phyloP scores from a whole-genome alignment of 53 echinoderm and acorn worm genomes.

The Mesocentrotus franciscanus region DNA sequence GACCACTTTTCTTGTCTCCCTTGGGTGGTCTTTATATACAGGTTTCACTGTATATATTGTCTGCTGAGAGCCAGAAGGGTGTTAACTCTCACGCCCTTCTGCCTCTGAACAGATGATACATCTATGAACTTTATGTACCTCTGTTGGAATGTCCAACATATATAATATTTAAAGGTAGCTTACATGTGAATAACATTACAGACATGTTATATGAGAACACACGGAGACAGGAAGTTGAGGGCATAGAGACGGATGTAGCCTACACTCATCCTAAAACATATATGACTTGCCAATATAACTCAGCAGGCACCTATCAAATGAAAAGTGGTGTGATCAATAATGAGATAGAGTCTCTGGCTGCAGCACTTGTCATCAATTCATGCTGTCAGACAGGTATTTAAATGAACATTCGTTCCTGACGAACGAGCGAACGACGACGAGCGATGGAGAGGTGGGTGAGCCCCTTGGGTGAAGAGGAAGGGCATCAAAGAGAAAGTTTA shows the following conservation, averaged over 20 bases:
- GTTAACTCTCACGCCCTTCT: no score
- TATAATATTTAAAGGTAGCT: not conserved
- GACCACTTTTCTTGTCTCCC: no score
- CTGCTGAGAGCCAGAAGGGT: no score
- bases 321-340: constrained; percentile 51
- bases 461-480: not conserved
- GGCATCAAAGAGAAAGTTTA: not conserved
- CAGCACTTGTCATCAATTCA: constrained; percentile 21
- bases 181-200: no score
- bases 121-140: no score
- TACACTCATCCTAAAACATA: not conserved
- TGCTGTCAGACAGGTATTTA: not conserved
- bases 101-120: no score
- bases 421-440: no score
- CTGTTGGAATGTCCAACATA: not conserved
- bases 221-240: not conserved
- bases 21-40: no score
- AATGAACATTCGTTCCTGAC: constrained; percentile 14
- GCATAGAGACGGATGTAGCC: not conserved
- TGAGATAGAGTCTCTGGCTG: not conserved
- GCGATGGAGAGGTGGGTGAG: not conserved
- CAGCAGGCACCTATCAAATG: constrained; percentile 5
- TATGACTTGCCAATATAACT: constrained; percentile 16
- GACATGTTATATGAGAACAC: no score
- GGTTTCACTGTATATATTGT: no score